Evolutionary conservation across 2,888 invertebrate genomes (phyloP).

Genomic region (Pomacea canaliculata): DNA sequence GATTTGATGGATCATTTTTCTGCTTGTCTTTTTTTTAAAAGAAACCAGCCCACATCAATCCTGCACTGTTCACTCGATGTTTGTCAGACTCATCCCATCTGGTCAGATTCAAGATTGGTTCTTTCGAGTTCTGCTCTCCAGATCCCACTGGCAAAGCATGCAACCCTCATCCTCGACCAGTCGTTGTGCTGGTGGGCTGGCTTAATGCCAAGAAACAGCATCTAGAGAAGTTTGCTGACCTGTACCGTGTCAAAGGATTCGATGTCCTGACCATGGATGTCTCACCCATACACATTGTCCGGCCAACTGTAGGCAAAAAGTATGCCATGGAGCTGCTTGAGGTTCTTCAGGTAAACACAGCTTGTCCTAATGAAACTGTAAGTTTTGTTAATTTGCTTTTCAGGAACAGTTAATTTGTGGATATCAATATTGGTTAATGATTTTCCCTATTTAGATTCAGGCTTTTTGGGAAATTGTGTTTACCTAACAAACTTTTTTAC

Average conservation of each 20-base stretch:
- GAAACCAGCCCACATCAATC: too few species aligned
- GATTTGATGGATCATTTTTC: too few species aligned
- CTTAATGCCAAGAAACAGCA: constrained; percentile 15
- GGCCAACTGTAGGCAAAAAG: constrained; percentile 15
- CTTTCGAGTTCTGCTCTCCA: neutral
- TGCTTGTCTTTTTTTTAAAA: too few species aligned
- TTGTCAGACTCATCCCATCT: too few species aligned
- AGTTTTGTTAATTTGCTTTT: too few species aligned
- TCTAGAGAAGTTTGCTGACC: constrained; percentile 18
- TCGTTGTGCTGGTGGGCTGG: constrained; percentile 23
- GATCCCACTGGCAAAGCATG: neutral
- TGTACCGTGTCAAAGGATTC: constrained; percentile 12
- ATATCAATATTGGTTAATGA: too few species aligned
- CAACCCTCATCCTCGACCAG: constrained; percentile 12
- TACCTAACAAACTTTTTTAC: too few species aligned
- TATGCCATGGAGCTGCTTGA: constrained; percentile 10
- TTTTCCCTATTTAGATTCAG: too few species aligned
- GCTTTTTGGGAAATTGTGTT: too few species aligned
- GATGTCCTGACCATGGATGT: constrained; percentile 18
- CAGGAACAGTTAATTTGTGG: too few species aligned
- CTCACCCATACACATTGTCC: constrained; percentile 16
- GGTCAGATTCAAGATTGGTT: neutral
- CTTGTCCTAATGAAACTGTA: too few species aligned
- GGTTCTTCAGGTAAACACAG: constrained; percentile 8
- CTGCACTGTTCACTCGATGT: too few species aligned